Evolutionary conservation across 64 coral and sea anemone genomes (phyloP), one percentile per base, ranked within the genome.

Genomic region (Orbicella faveolata): DNA sequence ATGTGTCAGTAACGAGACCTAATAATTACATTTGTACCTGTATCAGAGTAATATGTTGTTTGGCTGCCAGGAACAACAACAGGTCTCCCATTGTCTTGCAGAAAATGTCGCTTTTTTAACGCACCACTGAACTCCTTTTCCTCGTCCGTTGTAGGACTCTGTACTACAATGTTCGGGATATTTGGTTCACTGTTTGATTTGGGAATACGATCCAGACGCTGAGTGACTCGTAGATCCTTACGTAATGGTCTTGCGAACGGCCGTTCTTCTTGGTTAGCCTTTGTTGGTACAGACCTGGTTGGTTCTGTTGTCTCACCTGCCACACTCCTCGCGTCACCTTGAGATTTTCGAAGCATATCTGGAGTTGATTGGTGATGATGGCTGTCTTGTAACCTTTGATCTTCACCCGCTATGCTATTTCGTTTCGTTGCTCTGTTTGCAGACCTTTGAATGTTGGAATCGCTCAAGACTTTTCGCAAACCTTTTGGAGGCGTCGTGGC

Each of bases 141-240:
- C 13, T 97, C 95, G 18, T 97, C 95, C 34, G 92, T 97, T 0
- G 95, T 97, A 15, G 95, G 95, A 80, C 95, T 97, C 30, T 97
- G 95, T 7, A 97, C 89, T 37, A 84, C 70, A 83, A 97, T 91
- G 34, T 79, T 73, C 34, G 95, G 95, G 17, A 94, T 81, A 37
- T 84, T 89, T 25, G 88, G 89, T 54, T 83, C 37, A 55, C 85
- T 83, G 67, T 78, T 36, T 16, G 70, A 85, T 41, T 85, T 85
- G 4, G 82, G 82, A 85, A 85, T 72, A 33, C 82, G 82, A 52
- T 85, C 63, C 34, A 72, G 20, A 9, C 66, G 63, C 52, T 72
- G 36, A 26, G 36, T 39, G 36, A 0, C 12, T 53, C 65, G 44
- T 0, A 73, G 65, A 72, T 72, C 82, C 18, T 72, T 85, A 4